These are phyloP conservation scores for Hystrix cristata DNA, from an alignment of 2,113 vertebrate genomes.

Conservation along the genomic window DNA sequence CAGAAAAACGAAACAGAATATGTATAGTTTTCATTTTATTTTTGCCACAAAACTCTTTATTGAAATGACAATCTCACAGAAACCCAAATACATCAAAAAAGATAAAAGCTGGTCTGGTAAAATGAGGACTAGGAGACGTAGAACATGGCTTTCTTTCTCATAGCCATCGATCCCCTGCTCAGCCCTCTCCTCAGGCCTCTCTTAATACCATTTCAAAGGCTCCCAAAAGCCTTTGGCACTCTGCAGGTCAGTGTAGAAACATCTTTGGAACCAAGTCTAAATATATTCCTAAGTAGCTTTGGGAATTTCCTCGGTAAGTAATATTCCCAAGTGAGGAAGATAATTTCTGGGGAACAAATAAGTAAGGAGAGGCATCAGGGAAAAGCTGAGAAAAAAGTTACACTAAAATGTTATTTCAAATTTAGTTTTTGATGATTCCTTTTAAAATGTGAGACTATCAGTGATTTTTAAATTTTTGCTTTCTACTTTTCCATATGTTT, in stretches of 20 bases:
- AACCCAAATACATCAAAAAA: background rate
- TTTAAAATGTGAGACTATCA: background rate
- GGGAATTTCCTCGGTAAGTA: background rate
- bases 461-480: background rate
- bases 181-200: background rate
- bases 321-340: background rate
- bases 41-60: background rate
- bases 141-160: background rate
- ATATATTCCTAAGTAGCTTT: background rate
- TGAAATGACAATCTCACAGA: constrained; percentile 9
- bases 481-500: background rate
- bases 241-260: background rate
- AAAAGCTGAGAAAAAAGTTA: background rate
- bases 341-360: background rate
- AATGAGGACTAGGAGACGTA: background rate
- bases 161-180: too few relatives aligned
- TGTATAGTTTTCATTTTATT: background rate
- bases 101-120: background rate
- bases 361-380: background rate
- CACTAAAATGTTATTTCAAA: background rate
- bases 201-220: background rate
- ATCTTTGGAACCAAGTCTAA: background rate
- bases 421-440: background rate
- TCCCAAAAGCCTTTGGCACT: background rate
- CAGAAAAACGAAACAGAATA: background rate